Evolutionary conservation across 64 coral and sea anemone species (phyloP).

Genomic region (Platygyra sinensis): DNA sequence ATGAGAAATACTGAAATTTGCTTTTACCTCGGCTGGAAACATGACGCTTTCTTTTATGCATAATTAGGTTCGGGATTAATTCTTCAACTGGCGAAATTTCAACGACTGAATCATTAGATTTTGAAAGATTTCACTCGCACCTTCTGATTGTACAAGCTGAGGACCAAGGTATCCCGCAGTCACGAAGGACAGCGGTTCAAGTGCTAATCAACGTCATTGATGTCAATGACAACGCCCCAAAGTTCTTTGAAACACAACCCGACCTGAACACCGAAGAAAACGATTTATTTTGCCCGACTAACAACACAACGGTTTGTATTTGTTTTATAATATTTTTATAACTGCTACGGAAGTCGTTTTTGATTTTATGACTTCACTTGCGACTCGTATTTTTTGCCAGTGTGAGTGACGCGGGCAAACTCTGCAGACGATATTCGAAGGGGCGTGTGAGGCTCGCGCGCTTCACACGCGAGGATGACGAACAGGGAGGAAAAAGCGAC

Average conservation of each 20-base stretch:
- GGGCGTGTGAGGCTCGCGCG: too few relatives aligned
- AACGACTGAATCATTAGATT: constrained; percentile 13
- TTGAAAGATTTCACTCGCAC: background rate
- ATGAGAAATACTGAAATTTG: too few relatives aligned
- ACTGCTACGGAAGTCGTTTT: background rate
- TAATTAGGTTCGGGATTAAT: constrained; percentile 38
- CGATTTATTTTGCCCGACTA: background rate
- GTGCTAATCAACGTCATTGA: constrained; percentile 55
- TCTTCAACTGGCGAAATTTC: constrained; percentile 34
- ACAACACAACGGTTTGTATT: constrained; percentile 20
- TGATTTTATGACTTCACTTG: background rate
- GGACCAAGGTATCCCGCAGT: constrained; percentile 40
- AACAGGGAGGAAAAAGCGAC: too few relatives aligned
- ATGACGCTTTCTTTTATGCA: background rate
- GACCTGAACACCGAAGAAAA: background rate
- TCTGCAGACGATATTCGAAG: too few relatives aligned
- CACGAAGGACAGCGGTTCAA: constrained; percentile 7
- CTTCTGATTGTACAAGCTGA: constrained; percentile 27
- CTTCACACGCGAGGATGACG: too few relatives aligned
- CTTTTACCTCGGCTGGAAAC: too few relatives aligned
- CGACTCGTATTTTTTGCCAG: too few relatives aligned
- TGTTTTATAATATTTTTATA: too few relatives aligned
- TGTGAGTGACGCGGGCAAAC: too few relatives aligned
- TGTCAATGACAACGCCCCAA: constrained; percentile 57
- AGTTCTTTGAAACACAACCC: constrained; percentile 14